Conservation (phyloP, 2,888 invertebrate genomes). For the Pemphredon lugubris region DNA sequence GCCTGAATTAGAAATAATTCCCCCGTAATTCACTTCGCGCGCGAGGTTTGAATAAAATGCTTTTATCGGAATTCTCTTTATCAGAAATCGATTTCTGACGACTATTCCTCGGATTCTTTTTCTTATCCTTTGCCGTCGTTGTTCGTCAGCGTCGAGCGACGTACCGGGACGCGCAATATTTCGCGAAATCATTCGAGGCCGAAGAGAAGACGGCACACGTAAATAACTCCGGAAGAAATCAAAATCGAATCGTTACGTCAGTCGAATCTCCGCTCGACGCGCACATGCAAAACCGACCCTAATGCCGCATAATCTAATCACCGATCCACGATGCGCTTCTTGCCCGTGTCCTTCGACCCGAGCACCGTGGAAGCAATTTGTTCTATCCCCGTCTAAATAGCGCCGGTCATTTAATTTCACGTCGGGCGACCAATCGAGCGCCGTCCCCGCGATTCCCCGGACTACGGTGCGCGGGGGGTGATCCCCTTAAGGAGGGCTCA, state of each 20-base stretch:
- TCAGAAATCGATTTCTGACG: too few relatives aligned
- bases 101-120: too few relatives aligned
- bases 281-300: slow-evolving; percentile 2
- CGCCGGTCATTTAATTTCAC: slow-evolving; percentile 52
- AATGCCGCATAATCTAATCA: slow-evolving; percentile 36
- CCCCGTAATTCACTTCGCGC: too few relatives aligned
- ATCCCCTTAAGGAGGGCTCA: slow-evolving; percentile 71
- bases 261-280: not conserved
- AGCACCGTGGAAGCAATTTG: slow-evolving; percentile 30
- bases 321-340: slow-evolving; percentile 15
- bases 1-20: too few relatives aligned
- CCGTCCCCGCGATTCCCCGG: not conserved
- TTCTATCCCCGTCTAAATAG: slow-evolving; percentile 44
- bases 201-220: not conserved
- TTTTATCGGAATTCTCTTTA: too few relatives aligned
- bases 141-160: too few relatives aligned
- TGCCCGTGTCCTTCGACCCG: not conserved
- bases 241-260: slow-evolving; percentile 3
- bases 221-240: slow-evolving; percentile 14
- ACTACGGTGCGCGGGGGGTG: too few relatives aligned
- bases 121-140: too few relatives aligned
- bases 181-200: too few relatives aligned
- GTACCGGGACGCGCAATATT: too few relatives aligned
- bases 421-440: slow-evolving; percentile 27
- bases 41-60: too few relatives aligned